Percentiles rank a stretch among this genome's conserved stretches.
phyloP scores from a whole-genome alignment of 2,113 vertebrate genomes.

The Saimiri boliviensis region DNA sequence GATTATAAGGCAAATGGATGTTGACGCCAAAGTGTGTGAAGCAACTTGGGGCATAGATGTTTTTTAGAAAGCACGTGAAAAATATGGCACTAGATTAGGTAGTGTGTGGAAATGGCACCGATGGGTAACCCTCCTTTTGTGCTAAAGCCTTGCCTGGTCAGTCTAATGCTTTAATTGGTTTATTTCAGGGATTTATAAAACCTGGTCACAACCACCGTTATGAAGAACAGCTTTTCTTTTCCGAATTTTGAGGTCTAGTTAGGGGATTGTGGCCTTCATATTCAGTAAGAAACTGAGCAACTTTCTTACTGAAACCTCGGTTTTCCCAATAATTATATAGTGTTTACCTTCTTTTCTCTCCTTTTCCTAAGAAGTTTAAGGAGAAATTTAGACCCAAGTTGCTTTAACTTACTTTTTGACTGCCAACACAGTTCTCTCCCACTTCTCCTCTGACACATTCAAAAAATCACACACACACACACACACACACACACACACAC shows the following conservation, averaged over 20 bases:
- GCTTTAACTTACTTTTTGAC: neutral
- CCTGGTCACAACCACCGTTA: neutral
- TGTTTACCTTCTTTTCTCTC: neutral
- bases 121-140: neutral
- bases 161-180: neutral
- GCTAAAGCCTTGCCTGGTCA: neutral
- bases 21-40: neutral
- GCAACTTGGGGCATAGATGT: neutral
- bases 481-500: neutral
- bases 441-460: neutral
- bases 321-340: neutral
- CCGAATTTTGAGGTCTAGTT: neutral
- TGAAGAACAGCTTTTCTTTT: neutral
- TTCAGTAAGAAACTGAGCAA: neutral
- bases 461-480: neutral
- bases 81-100: neutral
- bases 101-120: too few relatives aligned
- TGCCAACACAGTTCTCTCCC: neutral
- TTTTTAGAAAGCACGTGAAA: neutral
- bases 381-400: neutral
- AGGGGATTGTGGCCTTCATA: neutral
- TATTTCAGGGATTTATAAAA: neutral
- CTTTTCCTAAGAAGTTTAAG: neutral
- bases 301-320: neutral
- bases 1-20: neutral